Conservation (phyloP, 2,888 invertebrate genomes). For the Drosophila mimica region DNA sequence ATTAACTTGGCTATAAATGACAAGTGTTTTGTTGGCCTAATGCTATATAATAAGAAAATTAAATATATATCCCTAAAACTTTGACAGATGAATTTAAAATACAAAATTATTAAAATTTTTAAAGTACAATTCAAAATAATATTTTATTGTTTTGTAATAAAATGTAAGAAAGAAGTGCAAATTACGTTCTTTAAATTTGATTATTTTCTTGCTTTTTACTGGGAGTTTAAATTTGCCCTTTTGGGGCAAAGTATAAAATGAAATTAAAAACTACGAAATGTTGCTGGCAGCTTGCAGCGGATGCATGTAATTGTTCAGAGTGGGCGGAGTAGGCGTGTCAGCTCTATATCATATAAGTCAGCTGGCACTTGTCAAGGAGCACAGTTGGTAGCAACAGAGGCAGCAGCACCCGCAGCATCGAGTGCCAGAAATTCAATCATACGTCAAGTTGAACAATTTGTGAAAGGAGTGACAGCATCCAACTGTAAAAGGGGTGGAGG, state of each 20-base stretch:
- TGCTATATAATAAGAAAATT: background rate
- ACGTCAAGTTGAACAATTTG: constrained; percentile 63
- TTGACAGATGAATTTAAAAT: too few species aligned
- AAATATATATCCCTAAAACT: background rate
- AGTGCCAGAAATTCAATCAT: constrained; percentile 76
- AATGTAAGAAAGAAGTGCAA: background rate
- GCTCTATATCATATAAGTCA: constrained; percentile 9
- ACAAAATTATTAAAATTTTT: background rate
- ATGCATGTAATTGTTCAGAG: constrained; percentile 7
- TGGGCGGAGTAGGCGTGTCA: constrained; percentile 21
- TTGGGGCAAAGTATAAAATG: background rate
- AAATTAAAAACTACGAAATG: background rate
- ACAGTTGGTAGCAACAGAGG: constrained; percentile 9
- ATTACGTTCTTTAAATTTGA: background rate
- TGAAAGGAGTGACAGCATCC: constrained; percentile 37
- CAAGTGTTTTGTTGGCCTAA: too few species aligned
- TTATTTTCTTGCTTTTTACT: background rate
- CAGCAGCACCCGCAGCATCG: constrained; percentile 30
- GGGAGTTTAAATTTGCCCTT: background rate
- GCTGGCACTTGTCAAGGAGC: constrained; percentile 12
- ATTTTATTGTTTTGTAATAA: background rate
- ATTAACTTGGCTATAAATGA: background rate
- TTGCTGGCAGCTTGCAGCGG: background rate
- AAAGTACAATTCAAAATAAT: background rate
- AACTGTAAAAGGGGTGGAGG: background rate